Base-by-base conservation (phyloP, 2,113 vertebrate genomes). In the Buteo buteo region DNA sequence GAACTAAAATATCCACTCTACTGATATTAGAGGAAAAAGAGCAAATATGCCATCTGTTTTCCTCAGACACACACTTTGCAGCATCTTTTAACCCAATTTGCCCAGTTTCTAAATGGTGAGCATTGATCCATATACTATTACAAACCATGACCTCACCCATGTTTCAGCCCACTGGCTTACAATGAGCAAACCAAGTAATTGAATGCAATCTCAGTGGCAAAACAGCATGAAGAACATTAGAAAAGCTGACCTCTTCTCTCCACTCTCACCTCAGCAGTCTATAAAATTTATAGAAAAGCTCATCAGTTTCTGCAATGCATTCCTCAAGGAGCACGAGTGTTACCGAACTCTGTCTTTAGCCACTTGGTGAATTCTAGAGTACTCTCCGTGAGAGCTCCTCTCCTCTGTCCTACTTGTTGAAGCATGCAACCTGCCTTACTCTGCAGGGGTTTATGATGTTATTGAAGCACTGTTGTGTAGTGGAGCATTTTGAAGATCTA, bases 81-180 rank as follows among this genome's bases (percentile, higher is more conserved):
- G 13, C 21, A 65, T 69, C 28, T 87, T 96, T 91, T 87, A 87
- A 94, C 57, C 47, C 49, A 44, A 49, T 94, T 89, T 90, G 9
- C 58, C 31, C 54, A 24, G 52, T 72, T 88, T 87, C 82, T 80
- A 92, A 95, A 88, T 62, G 71, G 62, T 54, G 85, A 85, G 54
- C 92, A 29, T 73, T 86, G 90, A 94, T 93, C 94, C 74, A 2
- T 82, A 66, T 6, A 59, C 62, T 91, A 62, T 80, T 94, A 61
- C 58, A 88, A 90, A 73, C 34, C 0, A 9, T 42, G 61, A 85
- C 58, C 78, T 96, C 84, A 61, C 6, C 34, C 54, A 7, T 76
- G 82, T 91, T 94, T 94, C 84, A 96, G n/a, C 49, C 58, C 67
- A 80, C 40, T 96, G 90, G 74, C 25, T 95, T 93, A 61, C 70